phyloP scores from a whole-genome alignment of 2,113 vertebrate species.

The Ochotona curzoniae region DNA sequence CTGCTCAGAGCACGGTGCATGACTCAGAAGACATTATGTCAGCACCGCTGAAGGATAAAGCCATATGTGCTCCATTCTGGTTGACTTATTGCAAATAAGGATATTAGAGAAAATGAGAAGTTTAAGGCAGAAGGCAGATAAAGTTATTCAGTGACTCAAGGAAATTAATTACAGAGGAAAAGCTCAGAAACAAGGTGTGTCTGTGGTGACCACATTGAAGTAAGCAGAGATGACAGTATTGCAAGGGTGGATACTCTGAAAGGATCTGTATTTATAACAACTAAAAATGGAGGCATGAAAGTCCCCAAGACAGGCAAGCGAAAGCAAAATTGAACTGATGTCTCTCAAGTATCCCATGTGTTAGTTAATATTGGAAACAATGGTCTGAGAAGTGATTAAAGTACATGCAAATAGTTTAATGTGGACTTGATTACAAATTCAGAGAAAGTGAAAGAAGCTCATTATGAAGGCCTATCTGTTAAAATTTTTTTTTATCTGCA shows the following conservation, averaged over 20 bases:
- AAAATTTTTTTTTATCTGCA: background rate
- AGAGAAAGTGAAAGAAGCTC: background rate
- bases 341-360: background rate
- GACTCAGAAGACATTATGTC: slow-evolving; percentile 38
- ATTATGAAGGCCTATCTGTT: background rate
- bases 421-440: background rate
- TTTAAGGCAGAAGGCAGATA: slow-evolving; percentile 38
- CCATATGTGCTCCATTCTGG: slow-evolving; percentile 39
- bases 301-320: background rate
- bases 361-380: slow-evolving; percentile 41
- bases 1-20: background rate
- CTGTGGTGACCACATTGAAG: slow-evolving; percentile 6
- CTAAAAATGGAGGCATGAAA: background rate
- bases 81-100: slow-evolving; percentile 50
- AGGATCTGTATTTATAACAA: background rate
- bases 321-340: background rate
- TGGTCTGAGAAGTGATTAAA: background rate
- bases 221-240: background rate
- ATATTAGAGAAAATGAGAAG: slow-evolving; percentile 59
- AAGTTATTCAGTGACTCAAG: slow-evolving; percentile 57
- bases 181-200: slow-evolving; percentile 19
- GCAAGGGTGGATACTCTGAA: background rate
- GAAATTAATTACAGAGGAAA: slow-evolving; percentile 57
- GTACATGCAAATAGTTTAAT: background rate
- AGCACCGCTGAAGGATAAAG: background rate